Evolutionary conservation across 2,797 vertebrate genomes (phyloP).

Genomic region (Cottoperca gobio): DNA sequence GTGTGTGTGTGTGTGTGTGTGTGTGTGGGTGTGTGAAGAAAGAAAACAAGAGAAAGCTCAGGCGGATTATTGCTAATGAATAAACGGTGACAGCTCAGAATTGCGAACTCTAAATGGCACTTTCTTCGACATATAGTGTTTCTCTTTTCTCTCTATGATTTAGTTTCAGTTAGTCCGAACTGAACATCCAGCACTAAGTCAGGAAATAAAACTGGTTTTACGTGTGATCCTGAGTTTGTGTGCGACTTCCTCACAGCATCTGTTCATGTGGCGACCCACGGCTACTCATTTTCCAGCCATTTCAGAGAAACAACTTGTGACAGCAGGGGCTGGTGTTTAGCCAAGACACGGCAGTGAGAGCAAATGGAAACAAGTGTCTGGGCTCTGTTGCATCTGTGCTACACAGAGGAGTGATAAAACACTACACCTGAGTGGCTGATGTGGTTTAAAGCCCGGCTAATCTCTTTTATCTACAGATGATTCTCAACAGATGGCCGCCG

Average conservation of each 20-base stretch:
- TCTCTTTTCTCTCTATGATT: no score
- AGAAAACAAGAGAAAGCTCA: not conserved
- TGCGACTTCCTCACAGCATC: slow-evolving; percentile 30
- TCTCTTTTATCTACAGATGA: slow-evolving; percentile 27
- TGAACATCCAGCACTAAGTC: not conserved
- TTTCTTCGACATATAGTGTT: slow-evolving; percentile 1
- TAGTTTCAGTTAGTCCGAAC: not conserved
- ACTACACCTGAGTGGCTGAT: slow-evolving; percentile 38
- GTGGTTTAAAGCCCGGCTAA: slow-evolving; percentile 28
- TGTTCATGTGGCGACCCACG: slow-evolving; percentile 25
- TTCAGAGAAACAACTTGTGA: slow-evolving; percentile 37
- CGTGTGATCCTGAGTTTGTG: not conserved
- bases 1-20: no score
- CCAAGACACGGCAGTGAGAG: slow-evolving; percentile 5
- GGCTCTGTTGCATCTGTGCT: slow-evolving; percentile 26
- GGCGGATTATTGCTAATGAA: slow-evolving; percentile 41
- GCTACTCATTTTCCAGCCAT: slow-evolving; percentile 28
- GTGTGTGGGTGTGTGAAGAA: slow-evolving; percentile 26
- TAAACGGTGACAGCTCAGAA: slow-evolving; percentile 37
- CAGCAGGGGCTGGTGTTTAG: slow-evolving; percentile 31
- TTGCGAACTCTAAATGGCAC: slow-evolving; percentile 9
- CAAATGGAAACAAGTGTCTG: slow-evolving; percentile 35
- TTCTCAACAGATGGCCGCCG: slow-evolving; percentile 36
- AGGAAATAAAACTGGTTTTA: not conserved
- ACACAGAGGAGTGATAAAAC: slow-evolving; percentile 13